These are phyloP conservation scores for Deilephila elpenor DNA, from an alignment of 2,888 invertebrate genomes.

Conservation along the genomic window DNA sequence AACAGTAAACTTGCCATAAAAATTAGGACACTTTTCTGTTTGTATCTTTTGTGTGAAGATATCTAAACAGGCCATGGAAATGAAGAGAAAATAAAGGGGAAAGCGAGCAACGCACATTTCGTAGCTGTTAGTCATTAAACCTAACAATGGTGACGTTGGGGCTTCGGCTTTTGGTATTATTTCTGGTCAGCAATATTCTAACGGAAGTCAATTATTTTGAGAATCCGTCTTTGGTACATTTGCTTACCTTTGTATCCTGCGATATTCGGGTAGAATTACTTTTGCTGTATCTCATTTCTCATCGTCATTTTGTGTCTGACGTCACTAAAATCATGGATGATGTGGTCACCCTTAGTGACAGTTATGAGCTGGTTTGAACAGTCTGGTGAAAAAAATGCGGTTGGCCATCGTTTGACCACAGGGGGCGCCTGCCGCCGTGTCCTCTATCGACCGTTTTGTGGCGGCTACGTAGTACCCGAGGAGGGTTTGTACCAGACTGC, in stretches of 20 bases:
- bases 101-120: background rate
- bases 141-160: too few relatives aligned
- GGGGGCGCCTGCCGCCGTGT: background rate
- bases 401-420: background rate
- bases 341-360: background rate
- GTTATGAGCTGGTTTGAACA: background rate
- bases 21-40: background rate
- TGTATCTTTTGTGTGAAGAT: background rate
- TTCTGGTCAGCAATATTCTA: too few relatives aligned
- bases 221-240: too few relatives aligned
- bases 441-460: slow-evolving; percentile 14
- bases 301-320: too few relatives aligned
- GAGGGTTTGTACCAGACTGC: background rate
- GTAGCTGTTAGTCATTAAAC: too few relatives aligned
- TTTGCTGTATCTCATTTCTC: background rate
- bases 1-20: background rate
- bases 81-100: background rate
- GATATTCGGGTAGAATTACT: background rate
- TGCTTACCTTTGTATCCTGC: too few relatives aligned
- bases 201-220: too few relatives aligned
- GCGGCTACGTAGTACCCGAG: background rate
- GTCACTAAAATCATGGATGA: background rate
- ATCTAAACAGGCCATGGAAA: background rate
- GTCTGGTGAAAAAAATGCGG: background rate
- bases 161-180: too few relatives aligned